Percentiles rank a stretch among this genome's conserved stretches.
Evolutionary conservation across 2,797 vertebrate genomes (phyloP).

Genomic region (Helarctos malayanus): DNA sequence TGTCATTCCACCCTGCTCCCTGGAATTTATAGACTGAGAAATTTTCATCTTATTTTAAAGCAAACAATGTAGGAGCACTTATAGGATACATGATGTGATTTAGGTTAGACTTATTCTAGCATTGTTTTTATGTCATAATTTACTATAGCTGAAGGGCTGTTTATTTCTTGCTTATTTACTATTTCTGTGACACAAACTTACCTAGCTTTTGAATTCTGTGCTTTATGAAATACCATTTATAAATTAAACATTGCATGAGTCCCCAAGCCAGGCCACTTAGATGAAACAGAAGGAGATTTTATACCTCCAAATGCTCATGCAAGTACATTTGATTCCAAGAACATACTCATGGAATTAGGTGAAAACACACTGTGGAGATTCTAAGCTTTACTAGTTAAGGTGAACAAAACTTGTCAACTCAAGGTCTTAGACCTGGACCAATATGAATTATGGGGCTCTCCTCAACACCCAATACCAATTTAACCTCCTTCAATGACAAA

Average conservation of each 20-base stretch:
- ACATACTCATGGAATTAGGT: background rate
- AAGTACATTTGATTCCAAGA: slow-evolving; percentile 5
- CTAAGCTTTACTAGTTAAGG: background rate
- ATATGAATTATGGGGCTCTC: background rate
- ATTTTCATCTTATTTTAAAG: background rate
- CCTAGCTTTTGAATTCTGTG: slow-evolving; percentile 16
- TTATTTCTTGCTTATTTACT: background rate
- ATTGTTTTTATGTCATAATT: background rate
- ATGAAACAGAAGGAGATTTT: background rate
- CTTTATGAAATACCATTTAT: slow-evolving; percentile 41
- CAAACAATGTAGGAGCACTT: background rate
- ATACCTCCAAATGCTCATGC: background rate
- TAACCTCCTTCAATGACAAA: background rate
- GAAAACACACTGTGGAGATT: background rate
- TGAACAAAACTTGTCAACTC: background rate
- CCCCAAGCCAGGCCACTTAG: background rate
- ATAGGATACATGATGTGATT: background rate
- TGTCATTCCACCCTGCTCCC: background rate
- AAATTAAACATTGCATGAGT: slow-evolving; percentile 41
- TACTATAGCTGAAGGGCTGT: background rate
- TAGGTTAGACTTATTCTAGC: background rate
- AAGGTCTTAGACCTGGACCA: background rate
- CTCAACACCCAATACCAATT: background rate
- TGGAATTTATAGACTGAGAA: background rate
- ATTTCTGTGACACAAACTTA: slow-evolving; percentile 18